phyloP scores from a whole-genome alignment of 2,113 vertebrate species.

The Neodontobutis hainanensis region DNA sequence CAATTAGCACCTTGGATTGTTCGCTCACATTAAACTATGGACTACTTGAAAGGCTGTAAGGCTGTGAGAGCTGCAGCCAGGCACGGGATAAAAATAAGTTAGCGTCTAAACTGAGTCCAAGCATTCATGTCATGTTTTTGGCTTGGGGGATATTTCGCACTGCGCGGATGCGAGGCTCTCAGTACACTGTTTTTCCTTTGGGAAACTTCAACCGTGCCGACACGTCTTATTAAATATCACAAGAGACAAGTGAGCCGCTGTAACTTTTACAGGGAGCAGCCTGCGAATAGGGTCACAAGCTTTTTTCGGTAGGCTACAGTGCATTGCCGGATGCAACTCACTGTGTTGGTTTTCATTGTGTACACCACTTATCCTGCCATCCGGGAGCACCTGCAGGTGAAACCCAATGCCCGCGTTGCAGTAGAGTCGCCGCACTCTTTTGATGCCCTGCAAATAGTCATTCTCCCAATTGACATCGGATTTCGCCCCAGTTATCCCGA shows the following conservation, averaged over 20 bases:
- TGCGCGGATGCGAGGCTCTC: slow-evolving; percentile 71
- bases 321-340: slow-evolving; percentile 85
- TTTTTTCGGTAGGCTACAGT: slow-evolving; percentile 31
- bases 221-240: slow-evolving; percentile 71
- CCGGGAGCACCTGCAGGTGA: slow-evolving; percentile 94
- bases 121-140: slow-evolving; percentile 77
- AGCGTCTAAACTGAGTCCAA: slow-evolving; percentile 75
- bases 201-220: slow-evolving; percentile 67
- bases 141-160: slow-evolving; percentile 61
- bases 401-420: slow-evolving; percentile 99
- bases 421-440: slow-evolving; percentile 93
- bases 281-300: slow-evolving; percentile 59
- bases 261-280: slow-evolving; percentile 54
- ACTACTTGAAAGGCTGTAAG: slow-evolving; percentile 47
- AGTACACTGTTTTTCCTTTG: slow-evolving; percentile 69
- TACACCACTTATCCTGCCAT: slow-evolving; percentile 91
- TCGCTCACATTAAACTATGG: slow-evolving; percentile 20
- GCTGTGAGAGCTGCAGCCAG: slow-evolving; percentile 61
- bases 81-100: slow-evolving; percentile 81
- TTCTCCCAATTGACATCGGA: slow-evolving; percentile 91
- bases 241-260: slow-evolving; percentile 43
- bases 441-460: slow-evolving; percentile 97
- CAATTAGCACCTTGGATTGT: slow-evolving; percentile 23
- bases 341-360: slow-evolving; percentile 96
- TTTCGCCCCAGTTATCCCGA: slow-evolving; percentile 86